phyloP scores from a whole-genome alignment of 1,140 invertebrate genomes.

The Pseudomyrmex pallidus region DNA sequence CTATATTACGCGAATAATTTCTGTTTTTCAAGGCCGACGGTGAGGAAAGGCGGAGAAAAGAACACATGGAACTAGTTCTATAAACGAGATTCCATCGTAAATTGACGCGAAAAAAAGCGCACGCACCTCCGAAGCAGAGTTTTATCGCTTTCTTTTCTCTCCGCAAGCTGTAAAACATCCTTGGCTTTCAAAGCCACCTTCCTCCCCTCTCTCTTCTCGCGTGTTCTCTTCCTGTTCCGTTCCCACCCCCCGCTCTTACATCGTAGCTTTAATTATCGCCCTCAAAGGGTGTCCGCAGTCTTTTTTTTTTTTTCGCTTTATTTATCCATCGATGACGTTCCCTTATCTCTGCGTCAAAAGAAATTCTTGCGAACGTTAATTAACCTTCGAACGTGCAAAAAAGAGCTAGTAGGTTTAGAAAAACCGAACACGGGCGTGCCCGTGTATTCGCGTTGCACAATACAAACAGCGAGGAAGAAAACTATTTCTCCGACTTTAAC shows the following conservation, averaged over 20 bases:
- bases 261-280: slow-evolving; percentile 57
- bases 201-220: not conserved
- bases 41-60: not conserved
- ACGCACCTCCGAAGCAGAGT: slow-evolving; percentile 33
- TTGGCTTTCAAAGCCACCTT: slow-evolving; percentile 50
- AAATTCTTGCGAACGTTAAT: slow-evolving; percentile 48
- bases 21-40: slow-evolving; percentile 34
- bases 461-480: slow-evolving; percentile 36
- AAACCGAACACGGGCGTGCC: slow-evolving; percentile 15
- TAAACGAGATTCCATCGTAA: slow-evolving; percentile 52
- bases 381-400: slow-evolving; percentile 49
- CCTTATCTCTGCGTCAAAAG: slow-evolving; percentile 32
- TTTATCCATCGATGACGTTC: slow-evolving; percentile 56
- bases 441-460: slow-evolving; percentile 18
- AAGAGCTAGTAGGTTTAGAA: slow-evolving; percentile 17
- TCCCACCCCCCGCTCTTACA: slow-evolving; percentile 9
- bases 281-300: slow-evolving; percentile 30
- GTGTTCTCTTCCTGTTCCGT: slow-evolving; percentile 2
- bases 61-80: slow-evolving; percentile 41
- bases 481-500: slow-evolving; percentile 22
- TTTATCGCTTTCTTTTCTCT: slow-evolving; percentile 43
- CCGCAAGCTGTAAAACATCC: slow-evolving; percentile 45
- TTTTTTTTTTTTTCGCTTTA: slow-evolving; percentile 48
- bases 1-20: slow-evolving; percentile 20
- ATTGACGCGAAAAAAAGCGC: slow-evolving; percentile 48